These are phyloP conservation scores for Mylabris phalerata DNA, from an alignment of 1,140 invertebrate species.

Conservation along the genomic window DNA sequence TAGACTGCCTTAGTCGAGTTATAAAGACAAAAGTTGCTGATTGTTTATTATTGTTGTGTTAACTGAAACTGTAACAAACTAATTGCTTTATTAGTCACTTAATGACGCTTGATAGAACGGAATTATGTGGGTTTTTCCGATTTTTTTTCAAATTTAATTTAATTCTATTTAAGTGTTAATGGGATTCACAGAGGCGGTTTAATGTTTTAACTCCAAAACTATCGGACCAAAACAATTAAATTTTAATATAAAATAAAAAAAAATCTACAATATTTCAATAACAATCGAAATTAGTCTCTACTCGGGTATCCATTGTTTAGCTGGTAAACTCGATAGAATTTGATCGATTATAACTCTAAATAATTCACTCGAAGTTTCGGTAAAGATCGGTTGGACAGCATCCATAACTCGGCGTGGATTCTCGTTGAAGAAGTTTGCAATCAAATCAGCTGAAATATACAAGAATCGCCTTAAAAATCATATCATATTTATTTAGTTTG, in stretches of 20 bases:
- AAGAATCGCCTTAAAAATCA: background rate
- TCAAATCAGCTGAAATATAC: conserved; percentile 36
- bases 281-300: background rate
- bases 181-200: too few species aligned
- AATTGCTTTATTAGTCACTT: too few species aligned
- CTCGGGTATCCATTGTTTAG: conserved; percentile 34
- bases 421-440: conserved; percentile 56
- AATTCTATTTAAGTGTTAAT: too few species aligned
- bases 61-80: too few species aligned
- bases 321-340: conserved; percentile 32
- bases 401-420: conserved; percentile 61
- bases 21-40: too few species aligned
- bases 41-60: too few species aligned
- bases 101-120: too few species aligned
- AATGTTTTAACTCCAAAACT: too few species aligned
- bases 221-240: background rate
- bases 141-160: too few species aligned
- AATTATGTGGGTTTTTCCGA: too few species aligned
- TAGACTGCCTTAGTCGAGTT: too few species aligned
- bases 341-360: conserved; percentile 33
- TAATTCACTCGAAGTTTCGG: conserved; percentile 53
- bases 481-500: background rate
- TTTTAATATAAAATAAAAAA: background rate
- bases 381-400: conserved; percentile 62
- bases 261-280: background rate